A percentile compares a stretch with the other conserved stretches of the same genome.
Evolutionary conservation across 1,140 invertebrate genomes (phyloP).

Genomic region (Aphelenchoides avenae): DNA sequence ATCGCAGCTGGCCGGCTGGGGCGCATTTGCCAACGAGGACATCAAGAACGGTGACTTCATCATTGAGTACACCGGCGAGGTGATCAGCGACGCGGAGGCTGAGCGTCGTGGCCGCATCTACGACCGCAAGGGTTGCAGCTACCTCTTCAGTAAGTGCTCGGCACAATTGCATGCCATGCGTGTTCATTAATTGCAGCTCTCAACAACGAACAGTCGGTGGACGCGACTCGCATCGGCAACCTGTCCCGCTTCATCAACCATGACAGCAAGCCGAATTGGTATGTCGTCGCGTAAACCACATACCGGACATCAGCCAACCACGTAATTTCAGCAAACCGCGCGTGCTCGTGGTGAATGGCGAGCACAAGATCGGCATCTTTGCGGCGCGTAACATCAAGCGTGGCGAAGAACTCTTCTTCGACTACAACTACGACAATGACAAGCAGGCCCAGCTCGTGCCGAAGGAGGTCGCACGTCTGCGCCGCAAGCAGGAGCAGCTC

Average conservation of each 20-base stretch:
- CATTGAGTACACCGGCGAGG: conserved; percentile 96
- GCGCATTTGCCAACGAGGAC: conserved; percentile 85
- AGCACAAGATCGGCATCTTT: conserved; percentile 98
- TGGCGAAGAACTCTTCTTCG: conserved; percentile 77
- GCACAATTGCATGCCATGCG: too few relatives aligned
- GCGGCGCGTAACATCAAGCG: conserved; percentile 91
- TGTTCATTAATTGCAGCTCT: conserved; percentile 25
- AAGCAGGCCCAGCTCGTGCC: too few relatives aligned
- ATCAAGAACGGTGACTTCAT: conserved; percentile 98
- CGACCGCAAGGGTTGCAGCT: conserved; percentile 98
- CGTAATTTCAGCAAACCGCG: conserved; percentile 87
- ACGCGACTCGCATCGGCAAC: conserved; percentile 96
- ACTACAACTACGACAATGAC: too few relatives aligned
- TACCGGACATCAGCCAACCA: too few relatives aligned
- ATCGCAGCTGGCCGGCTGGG: conserved; percentile 97
- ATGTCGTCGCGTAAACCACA: not conserved
- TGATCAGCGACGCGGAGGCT: conserved; percentile 90
- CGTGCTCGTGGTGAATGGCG: conserved; percentile 99
- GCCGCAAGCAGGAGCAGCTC: too few relatives aligned
- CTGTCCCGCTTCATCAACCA: conserved; percentile 99
- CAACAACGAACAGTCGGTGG: conserved; percentile 69
- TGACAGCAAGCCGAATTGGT: conserved; percentile 74
- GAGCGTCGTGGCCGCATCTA: conserved; percentile 97
- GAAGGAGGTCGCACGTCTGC: too few relatives aligned
- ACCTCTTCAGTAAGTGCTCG: conserved; percentile 80